Conservation (phyloP, 2,888 invertebrate species). For the Phrixothrix hirtus region DNA sequence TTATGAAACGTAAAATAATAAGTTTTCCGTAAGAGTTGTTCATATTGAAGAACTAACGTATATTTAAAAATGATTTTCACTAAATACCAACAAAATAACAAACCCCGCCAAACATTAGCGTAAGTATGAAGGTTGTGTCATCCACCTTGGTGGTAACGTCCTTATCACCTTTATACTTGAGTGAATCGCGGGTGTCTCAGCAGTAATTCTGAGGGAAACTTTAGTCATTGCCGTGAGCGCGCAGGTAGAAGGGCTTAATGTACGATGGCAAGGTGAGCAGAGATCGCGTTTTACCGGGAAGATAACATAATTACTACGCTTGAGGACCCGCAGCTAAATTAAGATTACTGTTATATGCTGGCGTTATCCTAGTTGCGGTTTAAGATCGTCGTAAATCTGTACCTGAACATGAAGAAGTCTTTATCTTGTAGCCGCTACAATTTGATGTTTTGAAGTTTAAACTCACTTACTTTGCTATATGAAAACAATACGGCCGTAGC, state of each 20-base stretch:
- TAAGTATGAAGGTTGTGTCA: slow-evolving; percentile 28
- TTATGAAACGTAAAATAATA: too few species aligned
- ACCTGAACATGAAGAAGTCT: slow-evolving; percentile 37
- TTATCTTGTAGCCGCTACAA: slow-evolving; percentile 15
- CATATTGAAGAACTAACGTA: too few species aligned
- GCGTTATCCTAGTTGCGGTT: slow-evolving; percentile 39
- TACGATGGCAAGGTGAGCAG: slow-evolving; percentile 48
- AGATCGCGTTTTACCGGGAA: slow-evolving; percentile 44
- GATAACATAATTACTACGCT: slow-evolving; percentile 52
- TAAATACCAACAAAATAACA: slow-evolving; percentile 13
- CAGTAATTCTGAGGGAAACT: slow-evolving; percentile 46
- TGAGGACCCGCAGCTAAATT: slow-evolving; percentile 47
- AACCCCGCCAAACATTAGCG: slow-evolving; percentile 20
- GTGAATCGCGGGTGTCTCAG: slow-evolving; percentile 45
- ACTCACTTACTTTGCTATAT: slow-evolving; percentile 1
- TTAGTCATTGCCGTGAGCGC: slow-evolving; percentile 45
- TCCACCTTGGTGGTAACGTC: slow-evolving; percentile 40
- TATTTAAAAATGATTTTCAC: too few species aligned
- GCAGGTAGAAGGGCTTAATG: slow-evolving; percentile 49
- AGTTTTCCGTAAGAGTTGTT: too few species aligned
- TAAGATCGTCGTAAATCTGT: slow-evolving; percentile 41
- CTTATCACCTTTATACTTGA: slow-evolving; percentile 56
- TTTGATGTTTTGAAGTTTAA: slow-evolving; percentile 20
- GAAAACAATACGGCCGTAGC: too few species aligned
- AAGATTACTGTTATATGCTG: slow-evolving; percentile 46